These are phyloP conservation scores for Caenorhabditis zanzibari DNA, from an alignment of 2,888 invertebrate species.

Conservation along the genomic window DNA sequence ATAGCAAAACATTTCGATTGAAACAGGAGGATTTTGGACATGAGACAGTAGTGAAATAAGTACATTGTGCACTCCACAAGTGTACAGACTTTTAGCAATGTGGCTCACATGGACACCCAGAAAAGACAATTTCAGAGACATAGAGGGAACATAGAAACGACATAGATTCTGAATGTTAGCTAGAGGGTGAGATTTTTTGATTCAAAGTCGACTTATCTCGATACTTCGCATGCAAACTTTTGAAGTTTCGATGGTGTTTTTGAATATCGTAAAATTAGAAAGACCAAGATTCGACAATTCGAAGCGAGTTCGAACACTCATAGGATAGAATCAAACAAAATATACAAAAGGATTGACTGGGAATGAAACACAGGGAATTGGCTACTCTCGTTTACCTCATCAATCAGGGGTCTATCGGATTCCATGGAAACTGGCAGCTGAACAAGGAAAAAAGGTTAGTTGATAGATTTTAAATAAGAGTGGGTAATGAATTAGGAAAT, in stretches of 20 bases:
- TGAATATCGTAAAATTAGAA: too few species aligned
- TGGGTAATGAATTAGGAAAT: constrained; percentile 26
- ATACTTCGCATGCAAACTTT: neutral
- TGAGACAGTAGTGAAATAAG: constrained; percentile 43
- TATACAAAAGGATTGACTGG: constrained; percentile 46
- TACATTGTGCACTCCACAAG: constrained; percentile 19
- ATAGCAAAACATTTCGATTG: neutral
- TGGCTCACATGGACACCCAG: neutral
- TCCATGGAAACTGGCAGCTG: constrained; percentile 70
- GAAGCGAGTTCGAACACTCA: neutral
- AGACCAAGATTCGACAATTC: neutral
- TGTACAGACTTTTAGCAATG: constrained; percentile 31
- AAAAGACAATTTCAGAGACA: neutral
- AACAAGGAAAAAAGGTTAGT: constrained; percentile 52
- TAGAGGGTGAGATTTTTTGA: neutral
- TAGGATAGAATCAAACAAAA: constrained; percentile 42
- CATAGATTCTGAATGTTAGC: constrained; percentile 1
- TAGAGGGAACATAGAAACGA: constrained; percentile 22
- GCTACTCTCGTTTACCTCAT: constrained; percentile 64
- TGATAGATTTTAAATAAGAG: constrained; percentile 28
- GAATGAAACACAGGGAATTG: constrained; percentile 51
- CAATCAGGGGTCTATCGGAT: constrained; percentile 72
- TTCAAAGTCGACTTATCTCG: neutral
- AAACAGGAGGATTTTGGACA: neutral
- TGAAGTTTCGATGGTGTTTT: neutral